Evolutionary conservation across 53 echinoderm and acorn worm genomes (phyloP).

Genomic region (Paelopatides confundens): DNA sequence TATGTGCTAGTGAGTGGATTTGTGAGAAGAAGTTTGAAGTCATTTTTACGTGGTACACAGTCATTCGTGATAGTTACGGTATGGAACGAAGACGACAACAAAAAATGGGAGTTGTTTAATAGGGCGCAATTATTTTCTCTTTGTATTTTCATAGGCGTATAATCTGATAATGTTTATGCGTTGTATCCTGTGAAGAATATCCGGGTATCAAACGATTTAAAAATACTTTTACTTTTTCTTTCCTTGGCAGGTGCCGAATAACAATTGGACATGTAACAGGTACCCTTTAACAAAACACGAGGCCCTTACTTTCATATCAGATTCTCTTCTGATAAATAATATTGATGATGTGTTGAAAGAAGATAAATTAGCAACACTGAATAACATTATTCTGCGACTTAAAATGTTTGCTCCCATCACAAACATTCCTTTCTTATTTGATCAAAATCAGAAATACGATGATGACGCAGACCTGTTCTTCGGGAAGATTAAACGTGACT

Average conservation of each 20-base stretch:
- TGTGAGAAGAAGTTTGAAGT: too few species aligned
- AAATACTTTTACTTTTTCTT: too few species aligned
- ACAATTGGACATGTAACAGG: not conserved
- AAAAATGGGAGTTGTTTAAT: too few species aligned
- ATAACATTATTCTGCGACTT: not conserved
- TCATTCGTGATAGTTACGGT: too few species aligned
- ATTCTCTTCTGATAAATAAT: not conserved
- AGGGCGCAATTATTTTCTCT: too few species aligned
- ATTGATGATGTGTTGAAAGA: not conserved
- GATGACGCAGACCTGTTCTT: not conserved
- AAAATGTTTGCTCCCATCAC: not conserved
- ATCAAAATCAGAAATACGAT: not conserved
- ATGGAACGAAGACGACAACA: too few species aligned
- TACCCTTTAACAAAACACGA: not conserved
- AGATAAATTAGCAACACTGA: not conserved
- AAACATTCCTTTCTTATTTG: not conserved
- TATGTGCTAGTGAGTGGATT: too few species aligned
- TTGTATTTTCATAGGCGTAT: too few species aligned
- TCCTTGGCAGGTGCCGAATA: not conserved
- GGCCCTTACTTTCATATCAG: not conserved
- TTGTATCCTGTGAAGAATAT: too few species aligned
- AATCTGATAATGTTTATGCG: too few species aligned
- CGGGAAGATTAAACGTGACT: not conserved
- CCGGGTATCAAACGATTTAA: too few species aligned
- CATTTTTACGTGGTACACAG: too few species aligned